Conservation (phyloP, 2,113 vertebrate genomes). For the Otis tarda region DNA sequence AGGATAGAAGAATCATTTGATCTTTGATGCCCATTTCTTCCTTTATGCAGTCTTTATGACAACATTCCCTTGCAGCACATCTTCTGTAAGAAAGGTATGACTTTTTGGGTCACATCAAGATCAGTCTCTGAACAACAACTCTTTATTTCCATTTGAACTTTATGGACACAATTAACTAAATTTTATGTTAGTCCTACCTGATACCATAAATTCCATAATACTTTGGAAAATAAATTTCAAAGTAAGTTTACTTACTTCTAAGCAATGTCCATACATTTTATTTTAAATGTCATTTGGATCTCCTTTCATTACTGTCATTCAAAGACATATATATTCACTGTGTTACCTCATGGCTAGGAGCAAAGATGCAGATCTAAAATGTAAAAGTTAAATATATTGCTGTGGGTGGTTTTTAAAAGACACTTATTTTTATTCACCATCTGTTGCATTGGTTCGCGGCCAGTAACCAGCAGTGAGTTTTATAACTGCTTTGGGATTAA, state of each 20-base stretch:
- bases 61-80: background rate
- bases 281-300: background rate
- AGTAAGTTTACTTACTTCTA: background rate
- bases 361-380: background rate
- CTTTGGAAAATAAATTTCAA: background rate
- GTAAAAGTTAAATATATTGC: background rate
- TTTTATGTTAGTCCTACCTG: background rate
- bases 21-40: background rate
- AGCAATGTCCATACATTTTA: background rate
- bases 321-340: background rate
- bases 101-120: background rate
- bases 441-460: background rate
- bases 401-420: constrained; percentile 1
- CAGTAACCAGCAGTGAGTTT: background rate
- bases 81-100: background rate
- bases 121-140: background rate
- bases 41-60: background rate
- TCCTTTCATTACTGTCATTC: background rate
- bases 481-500: constrained; percentile 9
- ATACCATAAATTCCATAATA: background rate
- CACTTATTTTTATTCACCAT: constrained; percentile 17
- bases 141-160: background rate
- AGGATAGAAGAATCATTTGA: background rate
- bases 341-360: background rate
- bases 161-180: background rate